A percentile compares a stretch with the other conserved stretches of the same genome.
Evolutionary conservation across 2,888 invertebrate genomes (phyloP).

Genomic region (Oegoconia quadripuncta): DNA sequence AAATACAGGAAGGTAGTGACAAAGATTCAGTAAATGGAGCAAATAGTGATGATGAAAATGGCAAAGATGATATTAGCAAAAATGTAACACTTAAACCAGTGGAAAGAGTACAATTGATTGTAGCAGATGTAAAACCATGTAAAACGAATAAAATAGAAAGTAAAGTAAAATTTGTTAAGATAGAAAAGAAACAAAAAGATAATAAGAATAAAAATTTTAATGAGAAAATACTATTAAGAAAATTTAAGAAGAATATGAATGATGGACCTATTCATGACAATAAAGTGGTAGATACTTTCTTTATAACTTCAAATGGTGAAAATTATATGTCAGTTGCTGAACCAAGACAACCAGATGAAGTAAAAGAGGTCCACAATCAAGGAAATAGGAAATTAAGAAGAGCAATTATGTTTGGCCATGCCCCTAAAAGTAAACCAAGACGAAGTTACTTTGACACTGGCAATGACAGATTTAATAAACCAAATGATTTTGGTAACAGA

Average conservation of each 20-base stretch:
- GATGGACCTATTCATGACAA: conserved; percentile 29
- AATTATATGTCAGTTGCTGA: conserved; percentile 68
- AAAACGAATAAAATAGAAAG: conserved; percentile 9
- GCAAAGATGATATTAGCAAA: too few species aligned
- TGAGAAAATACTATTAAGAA: conserved; percentile 52
- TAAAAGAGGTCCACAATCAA: conserved; percentile 61
- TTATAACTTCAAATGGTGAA: conserved; percentile 63
- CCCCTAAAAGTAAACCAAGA: conserved; percentile 49
- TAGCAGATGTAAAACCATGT: conserved; percentile 13
- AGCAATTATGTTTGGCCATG: conserved; percentile 69
- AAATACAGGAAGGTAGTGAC: background rate
- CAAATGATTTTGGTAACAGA: conserved; percentile 19
- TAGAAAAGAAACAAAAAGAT: conserved; percentile 48
- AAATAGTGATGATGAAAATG: conserved; percentile 11
- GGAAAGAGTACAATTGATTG: conserved; percentile 10
- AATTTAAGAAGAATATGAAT: conserved; percentile 47
- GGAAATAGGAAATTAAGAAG: conserved; percentile 66
- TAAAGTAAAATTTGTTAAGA: conserved; percentile 16
- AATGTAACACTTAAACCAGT: conserved; percentile 10
- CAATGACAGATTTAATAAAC: conserved; percentile 25
- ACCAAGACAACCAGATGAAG: conserved; percentile 64
- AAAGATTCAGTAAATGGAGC: background rate
- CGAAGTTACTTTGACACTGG: conserved; percentile 28
- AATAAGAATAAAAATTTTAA: conserved; percentile 61
- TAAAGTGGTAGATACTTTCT: conserved; percentile 69